Conservation (phyloP, 2,888 invertebrate genomes). For the Julus scandinavius region DNA sequence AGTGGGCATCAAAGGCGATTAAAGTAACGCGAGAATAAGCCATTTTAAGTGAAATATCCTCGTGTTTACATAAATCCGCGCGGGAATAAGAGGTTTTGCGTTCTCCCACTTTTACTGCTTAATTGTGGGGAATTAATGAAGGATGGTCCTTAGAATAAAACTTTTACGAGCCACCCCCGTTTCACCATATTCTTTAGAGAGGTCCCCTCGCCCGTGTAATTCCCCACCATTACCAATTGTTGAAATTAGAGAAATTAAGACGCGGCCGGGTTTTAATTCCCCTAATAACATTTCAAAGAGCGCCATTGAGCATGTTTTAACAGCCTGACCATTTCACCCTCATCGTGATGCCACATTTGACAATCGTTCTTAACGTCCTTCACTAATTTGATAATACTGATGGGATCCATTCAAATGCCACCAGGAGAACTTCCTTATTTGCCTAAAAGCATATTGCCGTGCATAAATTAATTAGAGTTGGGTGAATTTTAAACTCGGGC, state of each 20-base stretch:
- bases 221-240: constrained; percentile 19
- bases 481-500: background rate
- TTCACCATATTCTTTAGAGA: background rate
- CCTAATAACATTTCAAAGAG: constrained; percentile 7
- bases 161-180: background rate
- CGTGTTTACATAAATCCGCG: constrained; percentile 27
- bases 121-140: constrained; percentile 45
- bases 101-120: constrained; percentile 33
- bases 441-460: background rate
- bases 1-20: background rate
- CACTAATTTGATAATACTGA: constrained; percentile 36
- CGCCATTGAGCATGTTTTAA: background rate
- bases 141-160: constrained; percentile 36
- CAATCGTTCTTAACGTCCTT: constrained; percentile 31
- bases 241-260: constrained; percentile 42
- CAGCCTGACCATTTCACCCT: background rate
- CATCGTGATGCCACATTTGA: background rate
- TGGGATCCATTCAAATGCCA: constrained; percentile 14
- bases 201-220: background rate
- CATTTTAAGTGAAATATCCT: constrained; percentile 23
- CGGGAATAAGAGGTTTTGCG: constrained; percentile 13
- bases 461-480: constrained; percentile 24
- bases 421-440: constrained; percentile 6
- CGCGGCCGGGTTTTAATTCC: background rate
- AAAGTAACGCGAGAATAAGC: constrained; percentile 26